Conservation (phyloP, 2,888 invertebrate genomes). For the Eupithecia dodoneata region DNA sequence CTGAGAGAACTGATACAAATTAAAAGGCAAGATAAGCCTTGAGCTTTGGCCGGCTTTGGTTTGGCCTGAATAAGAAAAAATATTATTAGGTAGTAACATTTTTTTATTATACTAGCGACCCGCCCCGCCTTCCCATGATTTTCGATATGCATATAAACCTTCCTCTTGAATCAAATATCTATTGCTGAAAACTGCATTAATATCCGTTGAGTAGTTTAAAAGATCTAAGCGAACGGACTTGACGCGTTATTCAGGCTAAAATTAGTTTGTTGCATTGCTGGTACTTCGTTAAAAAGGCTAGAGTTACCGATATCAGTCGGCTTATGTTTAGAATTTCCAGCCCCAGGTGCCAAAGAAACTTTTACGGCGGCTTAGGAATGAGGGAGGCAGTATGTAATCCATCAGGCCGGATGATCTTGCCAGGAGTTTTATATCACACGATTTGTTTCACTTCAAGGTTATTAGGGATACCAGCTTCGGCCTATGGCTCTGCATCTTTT, state of each 20-base stretch:
- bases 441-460: slow-evolving; percentile 4
- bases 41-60: not conserved
- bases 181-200: too few relatives aligned
- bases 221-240: too few relatives aligned
- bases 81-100: not conserved
- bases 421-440: not conserved
- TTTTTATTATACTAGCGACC: too few relatives aligned
- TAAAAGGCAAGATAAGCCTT: not conserved
- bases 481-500: not conserved
- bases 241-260: too few relatives aligned
- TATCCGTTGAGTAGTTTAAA: too few relatives aligned
- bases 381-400: slow-evolving; percentile 2
- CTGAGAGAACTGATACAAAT: not conserved
- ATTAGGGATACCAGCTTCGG: not conserved
- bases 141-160: too few relatives aligned
- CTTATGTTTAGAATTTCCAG: slow-evolving; percentile 1
- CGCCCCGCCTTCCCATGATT: too few relatives aligned
- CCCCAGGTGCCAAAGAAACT: not conserved
- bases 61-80: not conserved
- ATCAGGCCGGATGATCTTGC: not conserved
- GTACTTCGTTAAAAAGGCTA: not conserved
- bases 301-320: not conserved
- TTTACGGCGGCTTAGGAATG: not conserved
- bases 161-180: too few relatives aligned
- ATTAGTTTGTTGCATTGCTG: too few relatives aligned